These are phyloP conservation scores for Mamestra brassicae DNA, from an alignment of 2,888 invertebrate genomes.

Conservation along the genomic window DNA sequence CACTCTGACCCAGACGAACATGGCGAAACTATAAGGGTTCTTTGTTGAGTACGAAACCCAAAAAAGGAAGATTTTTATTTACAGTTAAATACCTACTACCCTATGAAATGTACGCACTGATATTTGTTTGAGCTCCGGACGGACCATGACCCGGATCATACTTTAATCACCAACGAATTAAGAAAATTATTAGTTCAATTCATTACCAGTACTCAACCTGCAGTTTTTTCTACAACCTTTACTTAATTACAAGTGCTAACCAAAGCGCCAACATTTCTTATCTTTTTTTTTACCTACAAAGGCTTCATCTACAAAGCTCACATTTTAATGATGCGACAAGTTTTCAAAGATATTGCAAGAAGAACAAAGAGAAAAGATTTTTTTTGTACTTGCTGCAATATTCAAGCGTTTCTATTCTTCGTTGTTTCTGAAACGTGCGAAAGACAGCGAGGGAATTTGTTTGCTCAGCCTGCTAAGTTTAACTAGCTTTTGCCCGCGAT, in stretches of 20 bases:
- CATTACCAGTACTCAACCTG: no score
- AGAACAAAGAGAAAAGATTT: constrained; percentile 15
- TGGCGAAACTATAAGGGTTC: no score
- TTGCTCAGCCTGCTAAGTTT: constrained; percentile 28
- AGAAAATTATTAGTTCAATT: no score
- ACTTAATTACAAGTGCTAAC: background rate
- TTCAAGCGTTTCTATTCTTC: constrained; percentile 30
- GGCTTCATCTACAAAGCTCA: background rate
- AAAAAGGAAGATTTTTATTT: no score
- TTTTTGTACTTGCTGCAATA: constrained; percentile 41
- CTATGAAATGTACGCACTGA: no score
- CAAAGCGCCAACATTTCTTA: background rate
- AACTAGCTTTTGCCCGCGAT: background rate
- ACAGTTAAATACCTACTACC: no score
- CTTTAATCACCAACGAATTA: no score
- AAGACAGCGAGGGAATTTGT: constrained; percentile 50
- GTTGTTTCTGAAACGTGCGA: constrained; percentile 31
- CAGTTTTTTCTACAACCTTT: no score
- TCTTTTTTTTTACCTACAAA: background rate
- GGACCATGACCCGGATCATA: no score
- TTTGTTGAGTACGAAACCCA: no score
- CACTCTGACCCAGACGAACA: no score
- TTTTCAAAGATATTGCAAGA: constrained; percentile 26
- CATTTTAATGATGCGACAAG: constrained; percentile 36
- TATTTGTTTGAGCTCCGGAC: no score